phyloP scores from a whole-genome alignment of 2,113 vertebrate species.

The Pitta sordida region DNA sequence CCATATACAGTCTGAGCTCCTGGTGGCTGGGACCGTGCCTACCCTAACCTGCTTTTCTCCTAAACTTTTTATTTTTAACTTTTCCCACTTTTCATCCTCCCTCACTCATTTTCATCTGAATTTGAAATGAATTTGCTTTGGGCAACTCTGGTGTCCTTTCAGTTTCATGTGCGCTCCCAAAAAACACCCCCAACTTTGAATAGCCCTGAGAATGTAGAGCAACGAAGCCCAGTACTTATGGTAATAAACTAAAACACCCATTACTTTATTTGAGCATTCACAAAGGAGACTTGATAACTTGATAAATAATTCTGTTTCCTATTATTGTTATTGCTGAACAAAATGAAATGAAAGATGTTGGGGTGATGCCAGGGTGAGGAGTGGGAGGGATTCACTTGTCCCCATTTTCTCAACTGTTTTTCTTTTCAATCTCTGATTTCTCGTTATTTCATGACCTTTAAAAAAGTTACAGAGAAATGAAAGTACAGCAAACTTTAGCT shows the following conservation, averaged over 20 bases:
- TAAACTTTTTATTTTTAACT: neutral
- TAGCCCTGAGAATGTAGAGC: neutral
- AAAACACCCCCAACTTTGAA: neutral
- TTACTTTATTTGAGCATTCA: neutral
- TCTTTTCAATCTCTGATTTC: neutral
- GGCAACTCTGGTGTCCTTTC: neutral
- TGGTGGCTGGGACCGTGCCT: neutral
- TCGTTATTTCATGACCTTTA: neutral
- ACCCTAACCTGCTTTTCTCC: neutral
- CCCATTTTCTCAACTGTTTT: neutral
- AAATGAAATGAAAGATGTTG: constrained; percentile 7
- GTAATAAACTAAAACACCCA: neutral
- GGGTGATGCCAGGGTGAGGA: neutral
- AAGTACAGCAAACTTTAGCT: neutral
- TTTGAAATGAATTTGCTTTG: neutral
- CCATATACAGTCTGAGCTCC: neutral
- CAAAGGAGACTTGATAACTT: neutral
- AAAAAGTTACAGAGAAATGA: neutral
- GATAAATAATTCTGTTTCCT: constrained; percentile 4
- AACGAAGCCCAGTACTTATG: neutral
- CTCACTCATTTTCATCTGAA: neutral
- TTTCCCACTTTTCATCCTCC: neutral
- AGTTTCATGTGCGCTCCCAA: neutral
- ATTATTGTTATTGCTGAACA: constrained; percentile 18
- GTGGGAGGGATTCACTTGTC: neutral